Evolutionary conservation across 2,113 vertebrate genomes (phyloP).

Genomic region (Hydrochoerus hydrochaeris): DNA sequence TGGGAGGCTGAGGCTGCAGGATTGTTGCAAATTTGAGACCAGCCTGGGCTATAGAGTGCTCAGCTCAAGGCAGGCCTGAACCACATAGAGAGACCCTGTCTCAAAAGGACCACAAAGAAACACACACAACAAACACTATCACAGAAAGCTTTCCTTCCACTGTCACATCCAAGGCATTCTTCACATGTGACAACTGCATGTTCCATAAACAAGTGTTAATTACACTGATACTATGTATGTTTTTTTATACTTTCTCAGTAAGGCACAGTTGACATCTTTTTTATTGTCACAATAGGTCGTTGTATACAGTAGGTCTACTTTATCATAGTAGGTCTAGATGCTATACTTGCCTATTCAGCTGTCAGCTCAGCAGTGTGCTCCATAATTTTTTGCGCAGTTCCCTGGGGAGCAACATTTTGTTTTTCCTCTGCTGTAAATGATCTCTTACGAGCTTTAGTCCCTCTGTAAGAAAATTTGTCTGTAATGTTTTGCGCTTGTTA

Average conservation of each 20-base stretch:
- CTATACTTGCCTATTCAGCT: neutral
- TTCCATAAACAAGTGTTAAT: neutral
- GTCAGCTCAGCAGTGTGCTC: neutral
- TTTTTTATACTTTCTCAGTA: neutral
- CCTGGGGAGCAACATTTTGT: neutral
- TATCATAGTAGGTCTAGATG: neutral
- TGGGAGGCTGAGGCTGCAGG: too few species aligned
- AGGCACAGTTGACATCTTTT: neutral
- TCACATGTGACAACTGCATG: neutral
- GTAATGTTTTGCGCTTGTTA: too few species aligned
- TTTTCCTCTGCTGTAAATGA: neutral
- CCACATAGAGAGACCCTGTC: too few species aligned
- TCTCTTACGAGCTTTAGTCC: neutral
- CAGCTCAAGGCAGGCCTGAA: too few species aligned
- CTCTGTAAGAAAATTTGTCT: too few species aligned
- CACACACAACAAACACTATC: too few species aligned
- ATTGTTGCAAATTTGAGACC: too few species aligned
- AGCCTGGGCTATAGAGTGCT: too few species aligned
- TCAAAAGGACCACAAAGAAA: too few species aligned
- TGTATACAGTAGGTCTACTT: neutral
- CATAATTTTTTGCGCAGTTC: neutral
- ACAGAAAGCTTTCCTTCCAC: neutral
- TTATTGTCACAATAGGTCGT: neutral
- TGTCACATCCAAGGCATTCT: neutral
- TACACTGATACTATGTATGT: neutral